Evolutionary conservation across 2,113 vertebrate species (phyloP), one percentile per base, ranked within the genome.

Genomic region (Anhinga rufa): DNA sequence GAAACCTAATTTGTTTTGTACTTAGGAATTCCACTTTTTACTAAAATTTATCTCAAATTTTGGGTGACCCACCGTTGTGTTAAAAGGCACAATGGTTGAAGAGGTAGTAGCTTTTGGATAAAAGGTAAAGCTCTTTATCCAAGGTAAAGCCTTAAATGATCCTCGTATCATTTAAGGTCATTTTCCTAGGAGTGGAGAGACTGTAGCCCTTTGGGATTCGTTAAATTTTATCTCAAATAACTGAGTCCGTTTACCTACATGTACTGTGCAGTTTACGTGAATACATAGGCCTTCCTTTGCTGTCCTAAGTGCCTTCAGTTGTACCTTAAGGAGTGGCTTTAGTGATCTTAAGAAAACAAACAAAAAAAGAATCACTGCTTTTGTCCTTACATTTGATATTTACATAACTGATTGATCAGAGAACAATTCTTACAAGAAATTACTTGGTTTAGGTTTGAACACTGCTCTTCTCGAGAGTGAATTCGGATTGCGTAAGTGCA

Each of bases 401-500:
- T 42, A 25, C 10, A 8, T 19, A 58, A 19, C 26, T 65, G 57
- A 6, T 46, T 12, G 57, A 32, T 65, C 44, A 70, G 61, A 44
- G 68, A 44, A 52, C 61, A 66, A 13, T 40, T 54, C 5, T 44
- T 38, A 26, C 26, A 38, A 36, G 51, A 20, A 57, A 60, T 58
- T 6, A 20, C 13, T 49, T n/a, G 1, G 3, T 42, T 57, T 61
- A 32, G 34, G 34, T 85, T 62, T 81, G 58, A 58, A 68, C 52
- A 22, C 18, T 0, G 1, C 8, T 44, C 7, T 49, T 42, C 77
- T 85, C 1, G 0, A 58, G 26, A 31, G 28, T 26, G 10, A 81
- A 62, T 26, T 36, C 8, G 36, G 26, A 16, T 58, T 54, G 48
- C 3, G 0, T 34, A 28, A 60, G 24, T 44, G 49, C 55, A 75